Evolutionary conservation across 1,140 invertebrate genomes (phyloP).

Genomic region (Drosophila insularis): DNA sequence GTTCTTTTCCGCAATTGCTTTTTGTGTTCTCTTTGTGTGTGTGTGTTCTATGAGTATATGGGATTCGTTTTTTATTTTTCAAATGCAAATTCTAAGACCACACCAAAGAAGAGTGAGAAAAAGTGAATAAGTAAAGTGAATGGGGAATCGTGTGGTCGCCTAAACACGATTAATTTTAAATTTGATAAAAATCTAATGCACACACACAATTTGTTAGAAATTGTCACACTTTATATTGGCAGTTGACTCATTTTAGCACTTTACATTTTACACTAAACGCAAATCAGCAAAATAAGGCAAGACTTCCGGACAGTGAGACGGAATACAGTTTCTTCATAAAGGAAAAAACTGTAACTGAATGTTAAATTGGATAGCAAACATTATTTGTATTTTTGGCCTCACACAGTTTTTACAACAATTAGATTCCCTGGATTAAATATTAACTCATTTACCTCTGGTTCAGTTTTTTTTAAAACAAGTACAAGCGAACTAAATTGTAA

Average conservation of each 20-base stretch:
- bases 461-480: no score
- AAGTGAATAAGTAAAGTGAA: not conserved
- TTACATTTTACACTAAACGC: not conserved
- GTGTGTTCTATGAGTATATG: not conserved
- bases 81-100: constrained; percentile 20
- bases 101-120: not conserved
- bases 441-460: no score
- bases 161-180: constrained; percentile 1
- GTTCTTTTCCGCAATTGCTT: constrained; percentile 16
- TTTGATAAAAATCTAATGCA: constrained; percentile 1
- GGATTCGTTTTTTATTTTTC: not conserved
- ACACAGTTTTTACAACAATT: no score
- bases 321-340: no score
- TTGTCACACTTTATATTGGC: not conserved
- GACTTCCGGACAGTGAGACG: no score
- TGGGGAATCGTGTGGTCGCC: not conserved
- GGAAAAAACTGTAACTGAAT: no score
- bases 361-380: no score
- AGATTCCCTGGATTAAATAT: no score
- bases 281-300: no score
- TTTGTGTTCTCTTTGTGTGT: not conserved
- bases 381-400: no score
- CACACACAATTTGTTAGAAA: not conserved
- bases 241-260: not conserved
- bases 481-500: no score